Percentiles rank a stretch among this genome's conserved stretches.
These are phyloP conservation scores for Plebejus argus DNA, from an alignment of 2,888 invertebrate genomes.

Conservation along the genomic window DNA sequence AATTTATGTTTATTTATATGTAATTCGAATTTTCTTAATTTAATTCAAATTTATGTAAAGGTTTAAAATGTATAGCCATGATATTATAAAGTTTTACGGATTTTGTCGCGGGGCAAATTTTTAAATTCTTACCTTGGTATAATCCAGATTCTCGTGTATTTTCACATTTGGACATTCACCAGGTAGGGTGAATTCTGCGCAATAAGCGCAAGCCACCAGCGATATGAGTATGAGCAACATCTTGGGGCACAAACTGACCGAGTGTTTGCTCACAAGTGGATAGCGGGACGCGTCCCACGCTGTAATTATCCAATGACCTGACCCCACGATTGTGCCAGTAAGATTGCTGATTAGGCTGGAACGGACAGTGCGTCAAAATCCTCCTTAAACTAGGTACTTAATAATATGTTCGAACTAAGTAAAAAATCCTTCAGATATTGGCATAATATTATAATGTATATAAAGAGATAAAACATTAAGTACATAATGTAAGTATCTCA, in stretches of 20 bases:
- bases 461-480: no score
- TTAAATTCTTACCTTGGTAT: conserved; percentile 59
- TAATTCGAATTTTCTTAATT: no score
- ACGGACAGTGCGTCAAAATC: neutral
- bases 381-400: neutral
- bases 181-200: conserved; percentile 60
- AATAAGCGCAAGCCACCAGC: conserved; percentile 45
- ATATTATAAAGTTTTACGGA: no score
- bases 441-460: no score
- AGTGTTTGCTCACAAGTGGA: conserved; percentile 53
- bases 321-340: conserved; percentile 47
- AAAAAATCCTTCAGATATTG: no score
- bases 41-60: no score
- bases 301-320: conserved; percentile 70
- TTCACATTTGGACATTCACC: conserved; percentile 68
- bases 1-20: no score
- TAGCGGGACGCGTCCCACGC: conserved; percentile 54
- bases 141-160: conserved; percentile 67
- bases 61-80: no score
- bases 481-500: no score
- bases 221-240: conserved; percentile 55
- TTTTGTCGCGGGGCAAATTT: no score
- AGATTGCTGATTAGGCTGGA: conserved; percentile 12
- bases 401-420: no score
- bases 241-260: conserved; percentile 43